Evolutionary conservation across 2,888 invertebrate genomes (phyloP).

Genomic region (Megaustenia siamemsis): DNA sequence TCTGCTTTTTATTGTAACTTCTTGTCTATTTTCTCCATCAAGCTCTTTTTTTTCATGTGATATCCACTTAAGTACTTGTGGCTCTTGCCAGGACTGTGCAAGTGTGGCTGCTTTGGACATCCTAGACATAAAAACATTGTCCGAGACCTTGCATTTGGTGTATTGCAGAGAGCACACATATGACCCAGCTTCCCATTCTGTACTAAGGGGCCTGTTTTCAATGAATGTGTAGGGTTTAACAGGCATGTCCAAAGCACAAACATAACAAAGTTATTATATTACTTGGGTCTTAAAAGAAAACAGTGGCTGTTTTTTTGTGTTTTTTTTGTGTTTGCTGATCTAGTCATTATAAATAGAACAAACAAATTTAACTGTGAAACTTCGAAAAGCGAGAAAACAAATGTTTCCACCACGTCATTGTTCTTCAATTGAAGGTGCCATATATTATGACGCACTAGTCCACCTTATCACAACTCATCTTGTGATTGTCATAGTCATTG

Average conservation of each 20-base stretch:
- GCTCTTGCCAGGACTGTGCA: no score
- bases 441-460: neutral
- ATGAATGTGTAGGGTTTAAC: neutral
- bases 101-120: neutral
- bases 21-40: no score
- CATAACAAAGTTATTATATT: neutral
- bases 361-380: neutral
- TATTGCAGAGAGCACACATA: conserved; percentile 8
- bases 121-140: conserved; percentile 14
- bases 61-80: no score
- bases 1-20: no score
- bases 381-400: conserved; percentile 7
- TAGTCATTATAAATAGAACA: neutral
- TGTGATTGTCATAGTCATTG: neutral
- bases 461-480: conserved; percentile 18
- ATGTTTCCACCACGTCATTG: conserved; percentile 17
- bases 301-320: neutral
- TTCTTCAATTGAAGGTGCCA: neutral
- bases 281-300: neutral
- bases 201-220: neutral
- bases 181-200: neutral
- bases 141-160: neutral
- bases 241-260: neutral
- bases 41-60: no score
- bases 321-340: no score